These are phyloP conservation scores for Polypterus senegalus DNA, from an alignment of 2,113 vertebrate genomes.

Conservation along the genomic window DNA sequence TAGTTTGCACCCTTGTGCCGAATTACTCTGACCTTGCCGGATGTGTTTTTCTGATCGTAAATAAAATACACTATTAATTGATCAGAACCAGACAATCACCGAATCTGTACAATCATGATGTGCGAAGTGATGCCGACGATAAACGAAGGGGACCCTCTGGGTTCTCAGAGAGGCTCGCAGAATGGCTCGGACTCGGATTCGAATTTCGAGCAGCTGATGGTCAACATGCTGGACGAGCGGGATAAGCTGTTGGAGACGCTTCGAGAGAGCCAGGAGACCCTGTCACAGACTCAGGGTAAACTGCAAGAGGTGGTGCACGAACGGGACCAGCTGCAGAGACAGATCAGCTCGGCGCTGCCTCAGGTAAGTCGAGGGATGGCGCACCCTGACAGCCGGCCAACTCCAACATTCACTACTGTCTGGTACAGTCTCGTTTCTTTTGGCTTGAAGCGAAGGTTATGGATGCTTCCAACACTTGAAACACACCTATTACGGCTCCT, in stretches of 20 bases:
- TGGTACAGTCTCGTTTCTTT: too few species aligned
- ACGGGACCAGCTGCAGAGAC: constrained; percentile 86
- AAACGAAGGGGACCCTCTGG: constrained; percentile 81
- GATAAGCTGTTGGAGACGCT: constrained; percentile 92
- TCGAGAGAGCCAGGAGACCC: constrained; percentile 82
- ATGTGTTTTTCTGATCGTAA: neutral
- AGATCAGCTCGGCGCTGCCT: constrained; percentile 82
- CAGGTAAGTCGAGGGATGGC: constrained; percentile 59
- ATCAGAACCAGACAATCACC: too few species aligned
- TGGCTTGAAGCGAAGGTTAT: too few species aligned
- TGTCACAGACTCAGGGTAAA: constrained; percentile 72
- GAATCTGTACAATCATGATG: constrained; percentile 59
- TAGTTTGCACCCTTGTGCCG: too few species aligned
- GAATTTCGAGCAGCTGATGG: constrained; percentile 97
- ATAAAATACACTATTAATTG: too few species aligned
- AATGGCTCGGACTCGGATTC: constrained; percentile 72
- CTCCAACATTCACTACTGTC: too few species aligned
- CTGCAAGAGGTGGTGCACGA: constrained; percentile 87
- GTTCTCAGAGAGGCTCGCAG: constrained; percentile 57
- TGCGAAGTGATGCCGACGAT: constrained; percentile 98
- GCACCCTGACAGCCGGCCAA: too few species aligned
- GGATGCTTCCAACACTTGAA: too few species aligned
- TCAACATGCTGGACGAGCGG: constrained; percentile 94
- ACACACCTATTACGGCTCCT: too few species aligned
- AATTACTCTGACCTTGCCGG: neutral